Evolutionary conservation across 2,113 vertebrate species (phyloP).

Genomic region (Nymphicus hollandicus): DNA sequence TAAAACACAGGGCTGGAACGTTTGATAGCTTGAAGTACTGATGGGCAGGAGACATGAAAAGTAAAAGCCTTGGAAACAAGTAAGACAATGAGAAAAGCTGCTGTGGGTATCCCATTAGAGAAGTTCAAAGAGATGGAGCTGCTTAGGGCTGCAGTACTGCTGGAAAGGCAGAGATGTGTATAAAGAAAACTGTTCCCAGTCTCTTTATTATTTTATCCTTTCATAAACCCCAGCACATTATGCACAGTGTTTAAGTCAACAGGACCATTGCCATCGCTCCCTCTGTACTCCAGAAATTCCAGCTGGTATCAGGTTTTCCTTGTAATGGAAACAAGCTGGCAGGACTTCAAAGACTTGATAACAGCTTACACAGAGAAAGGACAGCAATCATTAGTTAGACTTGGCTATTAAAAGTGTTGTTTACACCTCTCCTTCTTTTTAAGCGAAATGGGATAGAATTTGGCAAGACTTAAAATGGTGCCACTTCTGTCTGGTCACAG

Average conservation of each 20-base stretch:
- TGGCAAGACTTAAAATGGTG: background rate
- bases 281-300: constrained; percentile 47
- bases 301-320: constrained; percentile 57
- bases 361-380: constrained; percentile 12
- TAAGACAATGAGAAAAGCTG: background rate
- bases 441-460: background rate
- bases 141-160: background rate
- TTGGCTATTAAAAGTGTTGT: background rate
- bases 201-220: background rate
- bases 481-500: background rate
- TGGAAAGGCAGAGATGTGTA: background rate
- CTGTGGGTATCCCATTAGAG: background rate
- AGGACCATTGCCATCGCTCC: background rate
- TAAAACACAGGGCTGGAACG: constrained; percentile 34
- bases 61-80: background rate
- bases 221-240: background rate
- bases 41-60: background rate
- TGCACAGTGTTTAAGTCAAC: background rate
- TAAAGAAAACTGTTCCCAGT: background rate
- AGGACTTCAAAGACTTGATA: constrained; percentile 56
- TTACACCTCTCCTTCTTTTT: background rate
- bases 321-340: constrained; percentile 63
- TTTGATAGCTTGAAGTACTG: constrained; percentile 8
- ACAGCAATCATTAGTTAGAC: background rate
- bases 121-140: background rate